Evolutionary conservation across 2,113 vertebrate genomes (phyloP), one percentile per base, ranked within the genome.

Genomic region (Cephalopholis sonnerati): DNA sequence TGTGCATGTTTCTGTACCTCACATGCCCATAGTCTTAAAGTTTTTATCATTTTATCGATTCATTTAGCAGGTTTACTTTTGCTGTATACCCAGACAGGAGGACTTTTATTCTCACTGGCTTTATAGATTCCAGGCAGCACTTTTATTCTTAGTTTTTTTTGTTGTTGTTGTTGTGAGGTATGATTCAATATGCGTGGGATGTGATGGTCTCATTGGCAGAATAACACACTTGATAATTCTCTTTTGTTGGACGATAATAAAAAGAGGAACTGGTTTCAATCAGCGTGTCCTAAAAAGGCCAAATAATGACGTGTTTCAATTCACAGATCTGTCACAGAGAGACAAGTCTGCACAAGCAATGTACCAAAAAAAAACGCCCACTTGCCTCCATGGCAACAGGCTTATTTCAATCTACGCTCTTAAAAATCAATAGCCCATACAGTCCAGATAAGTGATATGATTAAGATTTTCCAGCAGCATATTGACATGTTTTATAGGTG

Each of bases 361-460:
- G 41, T 69, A 59, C 22, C 80, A 53, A 77, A 77, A 80, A 82
- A 53, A 77, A 77, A 78, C 61, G 24, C 46, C 61, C 77, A 82
- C 57, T 4, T 79, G 87, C 79, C 32, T 81, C 85, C 90, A 92
- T 93, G 80, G 82, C 85, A 92, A 89, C 82, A 0, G 65, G 57
- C 50, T 46, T 75, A 77, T 87, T 87, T 82, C 50, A 69, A 68
- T 67, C 39, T 27, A 16, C 24, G 39, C 67, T 79, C 20, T 84
- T 72, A 44, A 83, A 83, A 87, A 86, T 88, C 68, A 39, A 83
- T 85, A 48, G 15, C 25, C 39, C 66, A 77, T 71, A 78, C 29
- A 63, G 78, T 59, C 1, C 0, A 29, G 16, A 68, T 50, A 16
- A 72, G 27, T 64, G 22, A 64, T 12, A 44, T 11, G 41, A 0